These are phyloP conservation scores for Poliocrania exsul DNA, from an alignment of 2,797 vertebrate genomes.

Conservation along the genomic window DNA sequence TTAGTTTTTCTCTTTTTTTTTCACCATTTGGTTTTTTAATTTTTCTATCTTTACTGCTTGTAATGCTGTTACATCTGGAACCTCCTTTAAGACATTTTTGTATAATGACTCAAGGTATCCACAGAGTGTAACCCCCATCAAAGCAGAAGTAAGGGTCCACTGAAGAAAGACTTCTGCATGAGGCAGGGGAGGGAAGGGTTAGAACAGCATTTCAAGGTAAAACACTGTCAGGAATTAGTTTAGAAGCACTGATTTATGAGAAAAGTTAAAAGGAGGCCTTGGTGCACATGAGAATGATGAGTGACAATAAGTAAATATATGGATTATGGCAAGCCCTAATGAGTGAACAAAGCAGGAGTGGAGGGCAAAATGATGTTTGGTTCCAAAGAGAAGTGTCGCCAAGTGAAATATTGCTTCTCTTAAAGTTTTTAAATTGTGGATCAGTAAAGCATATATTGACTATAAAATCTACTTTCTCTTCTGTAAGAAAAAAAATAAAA, in stretches of 20 bases:
- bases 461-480: neutral
- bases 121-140: neutral
- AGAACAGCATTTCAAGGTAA: neutral
- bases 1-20: accelerated
- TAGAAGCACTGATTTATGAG: neutral
- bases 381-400: neutral
- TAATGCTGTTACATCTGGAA: neutral
- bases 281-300: neutral
- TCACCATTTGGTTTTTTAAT: accelerated
- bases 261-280: neutral
- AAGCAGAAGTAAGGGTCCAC: neutral
- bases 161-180: neutral
- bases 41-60: neutral
- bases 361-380: neutral
- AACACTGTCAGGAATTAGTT: neutral
- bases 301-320: neutral
- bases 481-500: neutral
- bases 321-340: neutral
- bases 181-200: neutral
- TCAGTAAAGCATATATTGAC: neutral
- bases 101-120: accelerated
- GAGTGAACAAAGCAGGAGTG: neutral
- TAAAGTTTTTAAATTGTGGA: neutral
- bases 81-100: neutral
- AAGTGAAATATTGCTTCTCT: neutral